A percentile compares a stretch with the other conserved stretches of the same genome.
Evolutionary conservation across 2,113 vertebrate species (phyloP).

Genomic region (Poeciliopsis turrubarensis): DNA sequence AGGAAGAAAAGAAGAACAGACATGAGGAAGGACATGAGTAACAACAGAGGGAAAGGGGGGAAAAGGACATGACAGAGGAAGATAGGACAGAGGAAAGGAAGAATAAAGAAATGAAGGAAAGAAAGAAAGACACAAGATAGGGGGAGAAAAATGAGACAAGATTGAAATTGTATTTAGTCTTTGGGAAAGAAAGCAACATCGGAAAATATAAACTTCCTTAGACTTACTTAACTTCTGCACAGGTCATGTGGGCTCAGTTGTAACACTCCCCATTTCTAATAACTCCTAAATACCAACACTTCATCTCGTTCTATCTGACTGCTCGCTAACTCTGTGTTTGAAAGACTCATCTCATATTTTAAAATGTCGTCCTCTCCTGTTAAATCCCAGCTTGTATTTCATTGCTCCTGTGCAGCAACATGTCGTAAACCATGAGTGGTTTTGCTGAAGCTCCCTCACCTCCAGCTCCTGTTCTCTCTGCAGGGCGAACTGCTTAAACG

Average conservation of each 20-base stretch:
- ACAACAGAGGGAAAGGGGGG: no score
- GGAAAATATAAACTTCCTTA: neutral
- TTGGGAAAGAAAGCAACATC: neutral
- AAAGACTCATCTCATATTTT: slow-evolving; percentile 17
- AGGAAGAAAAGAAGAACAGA: no score
- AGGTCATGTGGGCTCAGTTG: neutral
- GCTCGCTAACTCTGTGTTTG: neutral
- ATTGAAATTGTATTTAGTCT: neutral
- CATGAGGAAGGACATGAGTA: no score
- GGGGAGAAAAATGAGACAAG: neutral
- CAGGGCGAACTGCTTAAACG: slow-evolving; percentile 97
- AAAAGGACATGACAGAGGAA: no score
- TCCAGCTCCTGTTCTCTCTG: slow-evolving; percentile 97
- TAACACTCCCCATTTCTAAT: slow-evolving; percentile 4
- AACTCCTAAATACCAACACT: slow-evolving; percentile 17
- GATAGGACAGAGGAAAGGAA: no score
- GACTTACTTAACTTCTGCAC: neutral
- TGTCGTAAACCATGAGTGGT: neutral
- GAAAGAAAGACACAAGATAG: neutral
- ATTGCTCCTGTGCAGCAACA: neutral
- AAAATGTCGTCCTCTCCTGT: neutral
- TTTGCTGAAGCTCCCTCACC: slow-evolving; percentile 78
- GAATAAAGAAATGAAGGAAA: no score
- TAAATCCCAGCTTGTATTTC: neutral
- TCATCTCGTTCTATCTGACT: neutral